phyloP scores from a whole-genome alignment of 2,113 vertebrate species.

The Elephas maximus region DNA sequence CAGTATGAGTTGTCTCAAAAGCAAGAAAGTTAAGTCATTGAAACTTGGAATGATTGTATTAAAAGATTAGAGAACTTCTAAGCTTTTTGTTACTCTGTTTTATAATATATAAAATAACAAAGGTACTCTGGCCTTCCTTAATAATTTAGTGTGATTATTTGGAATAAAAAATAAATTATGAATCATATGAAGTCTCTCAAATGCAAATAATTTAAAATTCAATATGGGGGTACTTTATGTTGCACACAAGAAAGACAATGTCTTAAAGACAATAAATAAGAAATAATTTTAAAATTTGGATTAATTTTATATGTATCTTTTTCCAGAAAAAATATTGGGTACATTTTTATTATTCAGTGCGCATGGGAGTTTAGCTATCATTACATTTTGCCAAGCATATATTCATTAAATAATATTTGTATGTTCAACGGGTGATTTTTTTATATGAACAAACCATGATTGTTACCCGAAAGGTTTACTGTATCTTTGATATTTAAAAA shows the following conservation, averaged over 20 bases:
- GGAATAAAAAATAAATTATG: neutral
- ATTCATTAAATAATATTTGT: constrained; percentile 68
- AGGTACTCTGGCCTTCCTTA: neutral
- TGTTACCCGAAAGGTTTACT: constrained; percentile 22
- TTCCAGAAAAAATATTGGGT: neutral
- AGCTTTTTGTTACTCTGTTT: neutral
- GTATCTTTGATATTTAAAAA: neutral
- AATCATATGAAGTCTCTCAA: neutral
- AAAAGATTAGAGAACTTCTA: neutral
- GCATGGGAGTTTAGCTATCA: neutral
- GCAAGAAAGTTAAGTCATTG: neutral
- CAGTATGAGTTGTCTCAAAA: neutral
- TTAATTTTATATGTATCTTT: constrained; percentile 42
- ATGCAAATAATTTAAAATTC: neutral
- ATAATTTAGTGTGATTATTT: constrained; percentile 32
- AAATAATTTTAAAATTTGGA: neutral
- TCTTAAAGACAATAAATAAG: neutral
- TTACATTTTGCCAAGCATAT: constrained; percentile 44
- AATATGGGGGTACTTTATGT: neutral
- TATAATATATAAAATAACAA: constrained; percentile 14
- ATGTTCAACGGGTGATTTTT: constrained; percentile 51
- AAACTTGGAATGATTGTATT: neutral
- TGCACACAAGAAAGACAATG: constrained; percentile 2
- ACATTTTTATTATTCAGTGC: constrained; percentile 11
- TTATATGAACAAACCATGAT: constrained; percentile 63